Evolutionary conservation across 2,888 invertebrate species (phyloP).

Genomic region (Limulus polyphemus): DNA sequence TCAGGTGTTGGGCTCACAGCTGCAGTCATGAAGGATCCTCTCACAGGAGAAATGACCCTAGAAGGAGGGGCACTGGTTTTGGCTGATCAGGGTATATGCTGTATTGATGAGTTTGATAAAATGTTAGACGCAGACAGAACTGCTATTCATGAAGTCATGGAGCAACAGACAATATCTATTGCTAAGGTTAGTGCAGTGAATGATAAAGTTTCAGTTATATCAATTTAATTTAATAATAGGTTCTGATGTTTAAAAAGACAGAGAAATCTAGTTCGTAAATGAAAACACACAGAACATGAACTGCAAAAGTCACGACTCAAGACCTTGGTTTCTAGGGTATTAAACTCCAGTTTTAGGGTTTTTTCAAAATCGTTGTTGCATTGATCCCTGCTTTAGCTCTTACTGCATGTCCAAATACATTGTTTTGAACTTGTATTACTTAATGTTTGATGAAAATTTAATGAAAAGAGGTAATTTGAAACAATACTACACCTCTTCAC

Average conservation of each 20-base stretch:
- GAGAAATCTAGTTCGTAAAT: too few species aligned
- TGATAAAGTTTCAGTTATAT: conserved; percentile 1
- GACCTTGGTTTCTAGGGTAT: too few species aligned
- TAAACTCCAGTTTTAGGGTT: too few species aligned
- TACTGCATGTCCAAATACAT: too few species aligned
- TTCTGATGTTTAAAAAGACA: not conserved
- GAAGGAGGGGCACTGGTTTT: conserved; percentile 94
- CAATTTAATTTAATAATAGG: conserved; percentile 4
- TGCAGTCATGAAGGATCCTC: conserved; percentile 91
- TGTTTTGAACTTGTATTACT: too few species aligned
- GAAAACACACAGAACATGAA: too few species aligned
- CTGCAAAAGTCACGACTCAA: too few species aligned
- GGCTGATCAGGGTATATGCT: conserved; percentile 86
- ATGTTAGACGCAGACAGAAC: conserved; percentile 93
- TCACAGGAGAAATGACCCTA: conserved; percentile 93
- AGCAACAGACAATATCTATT: conserved; percentile 98
- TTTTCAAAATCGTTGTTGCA: too few species aligned
- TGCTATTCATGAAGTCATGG: conserved; percentile 96
- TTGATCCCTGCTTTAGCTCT: too few species aligned
- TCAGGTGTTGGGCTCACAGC: conserved; percentile 99
- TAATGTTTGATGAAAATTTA: too few species aligned
- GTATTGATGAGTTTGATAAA: conserved; percentile 99
- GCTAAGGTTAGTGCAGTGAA: conserved; percentile 57
- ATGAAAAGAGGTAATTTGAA: too few species aligned
- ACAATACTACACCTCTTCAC: too few species aligned